Evolutionary conservation across 2,113 vertebrate species (phyloP), one percentile per base, ranked within the genome.

Genomic region (Balaeniceps rex): DNA sequence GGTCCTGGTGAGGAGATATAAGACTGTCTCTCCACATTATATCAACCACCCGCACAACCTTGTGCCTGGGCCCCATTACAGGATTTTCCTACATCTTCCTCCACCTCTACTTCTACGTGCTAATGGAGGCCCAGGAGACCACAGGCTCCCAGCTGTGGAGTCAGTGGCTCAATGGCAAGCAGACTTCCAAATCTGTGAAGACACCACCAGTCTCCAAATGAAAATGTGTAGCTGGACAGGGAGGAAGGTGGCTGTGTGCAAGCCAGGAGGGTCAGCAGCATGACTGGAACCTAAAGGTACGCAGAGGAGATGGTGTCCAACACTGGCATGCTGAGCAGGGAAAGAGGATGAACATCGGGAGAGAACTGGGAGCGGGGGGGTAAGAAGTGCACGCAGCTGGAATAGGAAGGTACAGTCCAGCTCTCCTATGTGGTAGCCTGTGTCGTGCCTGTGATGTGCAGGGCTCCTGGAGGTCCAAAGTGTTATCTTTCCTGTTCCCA

Each of bases 21-120:
- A 81, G 44, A 49, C 52, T 96, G 96, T 97, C 97, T 96, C 70
- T 92, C 74, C 66, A 69, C 72, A 94, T 97, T 72, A 95, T 7
- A 71, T 92, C 91, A 95, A 72, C 86, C 28, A 83, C 61, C 34
- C 1, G 6, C 80, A 94, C 68, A 65, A 94, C 61, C 65, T 94
- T 82, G 65, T 87, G 83, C 81, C 72, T 66, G 6, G 1, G 65
- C 18, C 46, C 49, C 36, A 19, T 66, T 54, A 16, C 26, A 40
- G 25, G 77, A 87, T 46, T 60, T 82, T 76, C 55, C 61, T 91
- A 5, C 13, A 0, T 78, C 92, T 76, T 82, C 63, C 31, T 94
- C 80, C 71, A 87, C 92, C 83, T 93, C 60, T 74, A 44, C 70
- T 51, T 88, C 51, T 34, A 52, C 70, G 70, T 91, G 83, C 83